These are phyloP conservation scores for Mirounga angustirostris DNA, from an alignment of 2,113 vertebrate genomes.

Conservation along the genomic window DNA sequence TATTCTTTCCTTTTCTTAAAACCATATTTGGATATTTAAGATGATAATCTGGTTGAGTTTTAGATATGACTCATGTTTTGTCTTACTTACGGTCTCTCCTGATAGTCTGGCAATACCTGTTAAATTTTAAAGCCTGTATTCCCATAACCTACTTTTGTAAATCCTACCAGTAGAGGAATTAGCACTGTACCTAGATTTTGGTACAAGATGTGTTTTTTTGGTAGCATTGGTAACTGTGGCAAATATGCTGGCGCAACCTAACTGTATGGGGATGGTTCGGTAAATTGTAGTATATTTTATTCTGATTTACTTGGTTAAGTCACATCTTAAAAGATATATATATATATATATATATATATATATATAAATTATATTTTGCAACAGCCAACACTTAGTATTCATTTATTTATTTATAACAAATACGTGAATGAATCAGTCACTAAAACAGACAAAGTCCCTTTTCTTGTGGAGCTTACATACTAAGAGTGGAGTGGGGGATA, in stretches of 20 bases:
- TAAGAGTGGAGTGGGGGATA: neutral
- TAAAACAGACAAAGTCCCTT: slow-evolving; percentile 39
- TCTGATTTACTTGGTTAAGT: slow-evolving; percentile 25
- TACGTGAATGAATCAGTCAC: slow-evolving; percentile 38
- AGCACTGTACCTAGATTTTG: neutral
- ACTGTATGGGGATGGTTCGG: neutral
- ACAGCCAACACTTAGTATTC: slow-evolving; percentile 37
- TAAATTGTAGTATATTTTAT: neutral
- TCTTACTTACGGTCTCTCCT: neutral
- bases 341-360: no score
- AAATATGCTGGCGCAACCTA: neutral
- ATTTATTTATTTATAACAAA: slow-evolving; percentile 64
- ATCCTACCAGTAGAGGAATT: neutral
- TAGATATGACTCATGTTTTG: neutral
- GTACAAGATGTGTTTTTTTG: neutral
- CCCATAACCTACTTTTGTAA: neutral
- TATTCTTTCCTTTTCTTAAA: slow-evolving; percentile 23
- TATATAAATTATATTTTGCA: slow-evolving; percentile 24
- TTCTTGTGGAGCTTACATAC: neutral
- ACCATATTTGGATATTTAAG: neutral
- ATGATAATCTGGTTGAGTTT: neutral
- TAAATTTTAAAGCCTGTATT: neutral
- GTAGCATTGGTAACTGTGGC: neutral
- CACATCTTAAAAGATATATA: neutral
- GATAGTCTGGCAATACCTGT: neutral